Conservation (phyloP, 2,888 invertebrate genomes). For the Lottia scabra region DNA sequence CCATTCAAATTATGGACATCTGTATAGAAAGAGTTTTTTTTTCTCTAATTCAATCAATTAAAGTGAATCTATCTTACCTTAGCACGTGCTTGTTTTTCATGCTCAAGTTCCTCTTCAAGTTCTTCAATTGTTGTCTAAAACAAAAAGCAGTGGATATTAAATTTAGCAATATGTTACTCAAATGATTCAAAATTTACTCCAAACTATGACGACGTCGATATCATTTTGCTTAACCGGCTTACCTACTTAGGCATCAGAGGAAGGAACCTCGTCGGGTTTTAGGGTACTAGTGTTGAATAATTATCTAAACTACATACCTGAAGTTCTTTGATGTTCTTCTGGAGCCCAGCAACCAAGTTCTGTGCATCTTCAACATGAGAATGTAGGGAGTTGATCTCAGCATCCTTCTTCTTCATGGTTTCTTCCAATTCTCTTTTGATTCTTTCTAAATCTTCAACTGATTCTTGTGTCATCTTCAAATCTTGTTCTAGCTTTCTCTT, state of each 20-base stretch:
- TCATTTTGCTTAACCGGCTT: too few relatives aligned
- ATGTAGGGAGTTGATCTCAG: not conserved
- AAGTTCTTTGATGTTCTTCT: not conserved
- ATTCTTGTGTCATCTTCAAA: constrained; percentile 78
- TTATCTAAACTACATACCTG: not conserved
- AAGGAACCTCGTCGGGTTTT: too few relatives aligned
- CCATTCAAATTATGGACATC: too few relatives aligned
- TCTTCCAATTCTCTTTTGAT: constrained; percentile 61
- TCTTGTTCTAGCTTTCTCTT: constrained; percentile 99
- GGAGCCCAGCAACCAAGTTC: not conserved
- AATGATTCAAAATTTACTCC: too few relatives aligned
- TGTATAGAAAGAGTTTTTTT: too few relatives aligned
- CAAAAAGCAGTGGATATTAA: too few relatives aligned
- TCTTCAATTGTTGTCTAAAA: constrained; percentile 88
- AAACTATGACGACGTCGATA: too few relatives aligned
- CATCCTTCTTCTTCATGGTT: constrained; percentile 27
- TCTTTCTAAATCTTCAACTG: constrained; percentile 61
- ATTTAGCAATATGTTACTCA: too few relatives aligned
- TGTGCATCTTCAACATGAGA: not conserved
- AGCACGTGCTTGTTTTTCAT: constrained; percentile 95
- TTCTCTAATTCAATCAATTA: too few relatives aligned
- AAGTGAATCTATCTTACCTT: constrained; percentile 74
- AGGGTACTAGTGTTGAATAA: too few relatives aligned
- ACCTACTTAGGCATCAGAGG: too few relatives aligned
- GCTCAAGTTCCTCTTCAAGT: constrained; percentile 98